phyloP scores from a whole-genome alignment of 2,888 invertebrate species.

The Erebia palarica region DNA sequence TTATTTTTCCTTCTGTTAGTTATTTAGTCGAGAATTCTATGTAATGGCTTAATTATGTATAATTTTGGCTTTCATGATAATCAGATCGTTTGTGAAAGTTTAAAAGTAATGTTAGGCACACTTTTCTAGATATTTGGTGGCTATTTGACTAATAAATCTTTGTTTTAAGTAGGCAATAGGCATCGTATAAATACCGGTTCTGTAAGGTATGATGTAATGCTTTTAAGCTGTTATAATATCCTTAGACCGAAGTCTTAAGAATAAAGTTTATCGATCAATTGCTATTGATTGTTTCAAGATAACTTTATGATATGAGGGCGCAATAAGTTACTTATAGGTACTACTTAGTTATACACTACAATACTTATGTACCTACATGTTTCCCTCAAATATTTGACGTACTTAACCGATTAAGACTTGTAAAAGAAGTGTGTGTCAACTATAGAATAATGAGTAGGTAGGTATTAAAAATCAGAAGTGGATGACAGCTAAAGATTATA shows the following conservation, averaged over 20 bases:
- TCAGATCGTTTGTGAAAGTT: constrained; percentile 17
- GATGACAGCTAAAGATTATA: too few species aligned
- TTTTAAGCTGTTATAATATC: constrained; percentile 9
- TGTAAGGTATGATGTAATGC: constrained; percentile 17
- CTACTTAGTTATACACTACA: too few species aligned
- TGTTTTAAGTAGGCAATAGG: constrained; percentile 11
- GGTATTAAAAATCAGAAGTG: too few species aligned
- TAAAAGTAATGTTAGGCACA: constrained; percentile 9
- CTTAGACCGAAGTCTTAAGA: constrained; percentile 1
- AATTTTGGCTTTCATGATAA: constrained; percentile 4
- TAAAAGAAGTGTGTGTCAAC: too few species aligned
- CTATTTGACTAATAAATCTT: constrained; percentile 5
- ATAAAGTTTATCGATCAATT: not conserved
- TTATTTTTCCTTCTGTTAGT: not conserved
- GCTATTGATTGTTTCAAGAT: not conserved
- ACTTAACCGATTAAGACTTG: too few species aligned
- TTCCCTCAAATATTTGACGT: too few species aligned
- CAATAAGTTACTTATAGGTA: too few species aligned
- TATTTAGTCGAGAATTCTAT: not conserved
- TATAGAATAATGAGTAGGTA: too few species aligned
- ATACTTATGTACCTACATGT: too few species aligned
- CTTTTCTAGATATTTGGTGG: not conserved
- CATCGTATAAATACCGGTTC: constrained; percentile 3
- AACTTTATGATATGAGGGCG: not conserved
- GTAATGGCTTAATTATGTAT: constrained; percentile 2